These are phyloP conservation scores for Cheirogaleus medius DNA, from an alignment of 2,113 vertebrate genomes.

Conservation along the genomic window DNA sequence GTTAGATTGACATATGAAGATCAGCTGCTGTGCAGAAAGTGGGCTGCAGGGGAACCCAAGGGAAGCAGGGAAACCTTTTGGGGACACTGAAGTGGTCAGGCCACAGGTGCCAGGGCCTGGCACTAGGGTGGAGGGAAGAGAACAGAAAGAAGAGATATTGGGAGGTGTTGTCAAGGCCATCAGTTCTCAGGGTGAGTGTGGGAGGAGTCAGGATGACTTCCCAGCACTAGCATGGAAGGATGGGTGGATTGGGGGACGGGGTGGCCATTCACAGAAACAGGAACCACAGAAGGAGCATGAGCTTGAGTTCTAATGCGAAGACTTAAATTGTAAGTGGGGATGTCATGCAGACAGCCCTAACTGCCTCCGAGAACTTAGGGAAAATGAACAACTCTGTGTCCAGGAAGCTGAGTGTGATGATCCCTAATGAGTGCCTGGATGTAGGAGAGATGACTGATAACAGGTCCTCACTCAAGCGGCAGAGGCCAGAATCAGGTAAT, in stretches of 20 bases:
- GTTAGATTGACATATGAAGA: neutral
- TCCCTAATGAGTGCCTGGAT: accelerated
- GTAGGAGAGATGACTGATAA: neutral
- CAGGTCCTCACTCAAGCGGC: neutral
- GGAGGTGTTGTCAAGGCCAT: neutral
- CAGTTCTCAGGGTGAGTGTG: accelerated
- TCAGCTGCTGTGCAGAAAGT: neutral
- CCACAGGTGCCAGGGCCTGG: neutral
- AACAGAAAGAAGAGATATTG: neutral
- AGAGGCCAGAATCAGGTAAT: slow-evolving; percentile 28
- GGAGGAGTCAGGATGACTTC: neutral
- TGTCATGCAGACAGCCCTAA: neutral
- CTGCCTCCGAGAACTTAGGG: neutral
- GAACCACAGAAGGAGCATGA: accelerated
- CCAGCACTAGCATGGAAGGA: accelerated
- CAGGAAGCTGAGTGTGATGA: neutral
- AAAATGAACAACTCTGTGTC: neutral
- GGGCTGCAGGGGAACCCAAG: accelerated
- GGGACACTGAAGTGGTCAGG: neutral
- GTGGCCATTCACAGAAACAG: neutral
- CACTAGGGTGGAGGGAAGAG: neutral
- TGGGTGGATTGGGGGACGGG: too few species aligned
- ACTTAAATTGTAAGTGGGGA: neutral
- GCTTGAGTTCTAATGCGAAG: too few species aligned
- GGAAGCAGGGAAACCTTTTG: neutral